Evolutionary conservation across 1,140 invertebrate genomes (phyloP), one percentile per base, ranked within the genome.

Genomic region (Conus betulinus): DNA sequence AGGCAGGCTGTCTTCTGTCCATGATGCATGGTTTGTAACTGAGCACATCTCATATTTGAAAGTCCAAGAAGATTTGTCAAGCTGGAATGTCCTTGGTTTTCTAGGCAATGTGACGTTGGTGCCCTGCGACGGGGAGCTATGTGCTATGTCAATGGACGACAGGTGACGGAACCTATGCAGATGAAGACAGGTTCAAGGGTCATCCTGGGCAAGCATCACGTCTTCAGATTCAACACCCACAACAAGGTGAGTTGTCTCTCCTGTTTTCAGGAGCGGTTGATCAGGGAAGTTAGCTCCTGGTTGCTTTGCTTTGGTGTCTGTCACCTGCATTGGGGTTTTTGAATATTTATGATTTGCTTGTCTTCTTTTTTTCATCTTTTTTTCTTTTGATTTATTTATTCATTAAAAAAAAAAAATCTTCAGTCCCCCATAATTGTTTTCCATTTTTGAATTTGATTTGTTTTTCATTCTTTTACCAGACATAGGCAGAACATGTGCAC

Each of bases 181-280:
- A 96, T 99, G 15, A 98, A 97, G 95, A 99, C 98, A 6, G 99
- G 99, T 2, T 98, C 98, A 60, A 96, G 99, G 88, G 98, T 99
- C 20, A 99, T 99, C 93, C 96, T 99, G 52, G 99, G 99, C 84
- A 99, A 99, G 95, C 99, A 99, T 96, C 99, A 99, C 95, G 99
- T 99, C n/a, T 99, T 99, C 95, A 97, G 99, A 90, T 99, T 99
- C 95, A 99, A 99, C 93, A 99, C 96, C 99, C 99, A 3, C 93
- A 95, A 90, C 95, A 96, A 93, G 96, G 93, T 94, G 60, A 53
- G 87, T 79, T 63, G 76, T 39, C 67, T 71, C 67, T 20, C 67
- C 20, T 71, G 6, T 71, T 4, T 23, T 71, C 20, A 15, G 57
- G 57, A 15, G 57, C 15, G 4, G 57, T 8, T 8, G 57, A 15